Evolutionary conservation across 2,113 vertebrate genomes (phyloP).

Genomic region (Gavia stellata): DNA sequence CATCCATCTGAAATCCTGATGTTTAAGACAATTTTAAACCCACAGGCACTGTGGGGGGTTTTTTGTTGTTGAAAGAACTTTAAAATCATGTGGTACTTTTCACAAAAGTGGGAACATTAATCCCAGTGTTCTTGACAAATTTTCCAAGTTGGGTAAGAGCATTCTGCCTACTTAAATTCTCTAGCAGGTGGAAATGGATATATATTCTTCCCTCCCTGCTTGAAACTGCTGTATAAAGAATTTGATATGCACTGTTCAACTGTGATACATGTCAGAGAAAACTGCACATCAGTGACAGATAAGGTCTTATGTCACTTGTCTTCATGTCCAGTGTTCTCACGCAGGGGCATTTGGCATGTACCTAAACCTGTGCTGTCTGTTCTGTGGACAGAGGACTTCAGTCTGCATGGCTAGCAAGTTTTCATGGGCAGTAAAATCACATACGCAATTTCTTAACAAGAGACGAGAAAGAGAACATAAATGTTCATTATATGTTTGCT

Average conservation of each 20-base stretch:
- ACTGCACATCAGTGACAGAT: neutral
- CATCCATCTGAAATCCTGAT: neutral
- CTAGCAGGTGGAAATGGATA: neutral
- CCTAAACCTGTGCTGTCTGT: neutral
- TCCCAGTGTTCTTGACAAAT: neutral
- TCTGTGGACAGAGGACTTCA: neutral
- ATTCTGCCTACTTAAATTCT: slow-evolving; percentile 43
- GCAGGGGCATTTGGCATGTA: neutral
- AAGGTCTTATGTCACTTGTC: neutral
- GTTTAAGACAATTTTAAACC: neutral
- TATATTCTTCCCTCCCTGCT: neutral
- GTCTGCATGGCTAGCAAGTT: neutral
- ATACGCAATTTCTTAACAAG: neutral
- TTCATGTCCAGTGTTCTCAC: neutral
- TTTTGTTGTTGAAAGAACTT: neutral
- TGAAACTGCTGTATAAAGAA: neutral
- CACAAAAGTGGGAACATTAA: neutral
- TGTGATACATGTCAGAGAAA: neutral
- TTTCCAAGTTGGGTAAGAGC: slow-evolving; percentile 9
- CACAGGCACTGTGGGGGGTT: too few species aligned
- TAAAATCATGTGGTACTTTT: neutral
- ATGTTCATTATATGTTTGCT: neutral
- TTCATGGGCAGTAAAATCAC: neutral
- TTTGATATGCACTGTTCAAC: neutral
- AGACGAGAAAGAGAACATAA: neutral